Evolutionary conservation across 1,140 invertebrate genomes (phyloP).

Genomic region (Periplaneta americana): DNA sequence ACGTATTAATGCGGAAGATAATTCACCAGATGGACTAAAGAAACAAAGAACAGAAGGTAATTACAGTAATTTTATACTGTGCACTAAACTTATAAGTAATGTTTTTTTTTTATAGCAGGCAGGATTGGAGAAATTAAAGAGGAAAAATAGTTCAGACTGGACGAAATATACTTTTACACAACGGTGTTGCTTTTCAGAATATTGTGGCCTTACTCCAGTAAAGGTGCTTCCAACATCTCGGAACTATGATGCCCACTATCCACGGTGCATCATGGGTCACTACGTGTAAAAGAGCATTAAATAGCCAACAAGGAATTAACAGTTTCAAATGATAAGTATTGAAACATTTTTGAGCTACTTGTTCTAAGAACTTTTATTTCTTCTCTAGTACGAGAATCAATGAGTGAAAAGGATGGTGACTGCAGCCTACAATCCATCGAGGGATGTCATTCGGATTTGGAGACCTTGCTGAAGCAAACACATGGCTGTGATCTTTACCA

Average conservation of each 20-base stretch:
- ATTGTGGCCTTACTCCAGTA: neutral
- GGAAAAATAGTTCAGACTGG: neutral
- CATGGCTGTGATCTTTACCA: conserved; percentile 7
- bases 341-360: neutral
- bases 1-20: neutral
- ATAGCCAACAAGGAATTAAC: neutral
- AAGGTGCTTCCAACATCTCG: neutral
- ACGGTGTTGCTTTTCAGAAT: neutral
- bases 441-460: neutral
- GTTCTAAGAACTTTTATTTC: neutral
- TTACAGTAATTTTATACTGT: neutral
- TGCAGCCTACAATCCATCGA: neutral
- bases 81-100: neutral
- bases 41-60: conserved; percentile 1
- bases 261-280: conserved; percentile 10
- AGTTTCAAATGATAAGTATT: neutral
- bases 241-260: conserved; percentile 3
- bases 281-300: conserved; percentile 1
- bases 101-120: neutral
- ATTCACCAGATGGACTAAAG: neutral
- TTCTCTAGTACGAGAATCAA: neutral
- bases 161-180: neutral
- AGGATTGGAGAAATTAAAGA: neutral
- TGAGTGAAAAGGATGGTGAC: neutral
- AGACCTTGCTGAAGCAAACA: neutral